These are phyloP conservation scores for Elaphurus davidianus DNA, from an alignment of 2,113 vertebrate species.

Conservation along the genomic window DNA sequence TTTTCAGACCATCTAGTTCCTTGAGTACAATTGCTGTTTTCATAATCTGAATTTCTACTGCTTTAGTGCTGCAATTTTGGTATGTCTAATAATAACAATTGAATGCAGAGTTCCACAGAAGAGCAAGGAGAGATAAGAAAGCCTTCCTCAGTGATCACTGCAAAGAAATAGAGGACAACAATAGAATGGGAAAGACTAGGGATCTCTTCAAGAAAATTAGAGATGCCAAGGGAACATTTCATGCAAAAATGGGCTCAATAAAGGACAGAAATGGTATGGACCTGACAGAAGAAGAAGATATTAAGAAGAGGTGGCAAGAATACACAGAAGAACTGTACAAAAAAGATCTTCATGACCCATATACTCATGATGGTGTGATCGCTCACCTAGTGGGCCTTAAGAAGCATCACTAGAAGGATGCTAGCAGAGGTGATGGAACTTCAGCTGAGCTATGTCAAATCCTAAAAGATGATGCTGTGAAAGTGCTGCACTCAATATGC, in stretches of 20 bases:
- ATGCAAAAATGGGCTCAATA: background rate
- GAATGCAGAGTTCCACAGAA: background rate
- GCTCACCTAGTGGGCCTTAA: background rate
- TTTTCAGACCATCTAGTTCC: background rate
- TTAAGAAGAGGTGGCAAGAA: background rate
- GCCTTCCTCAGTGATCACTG: background rate
- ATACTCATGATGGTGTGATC: background rate
- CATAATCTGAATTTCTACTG: background rate
- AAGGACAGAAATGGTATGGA: background rate
- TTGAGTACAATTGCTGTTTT: background rate
- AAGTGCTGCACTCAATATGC: background rate
- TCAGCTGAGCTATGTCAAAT: background rate
- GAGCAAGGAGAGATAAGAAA: background rate
- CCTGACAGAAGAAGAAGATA: background rate
- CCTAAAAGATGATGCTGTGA: background rate
- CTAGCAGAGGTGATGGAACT: background rate
- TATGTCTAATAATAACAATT: background rate
- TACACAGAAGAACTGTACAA: background rate
- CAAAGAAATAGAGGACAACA: background rate
- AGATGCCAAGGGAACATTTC: background rate
- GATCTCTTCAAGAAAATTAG: background rate
- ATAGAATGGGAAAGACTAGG: background rate
- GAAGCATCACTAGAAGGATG: background rate
- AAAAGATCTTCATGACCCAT: background rate
- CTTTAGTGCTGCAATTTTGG: background rate